Percentiles rank a stretch among this genome's conserved stretches.
These are phyloP conservation scores for Apodemus sylvaticus DNA, from an alignment of 2,113 vertebrate species.

Conservation along the genomic window DNA sequence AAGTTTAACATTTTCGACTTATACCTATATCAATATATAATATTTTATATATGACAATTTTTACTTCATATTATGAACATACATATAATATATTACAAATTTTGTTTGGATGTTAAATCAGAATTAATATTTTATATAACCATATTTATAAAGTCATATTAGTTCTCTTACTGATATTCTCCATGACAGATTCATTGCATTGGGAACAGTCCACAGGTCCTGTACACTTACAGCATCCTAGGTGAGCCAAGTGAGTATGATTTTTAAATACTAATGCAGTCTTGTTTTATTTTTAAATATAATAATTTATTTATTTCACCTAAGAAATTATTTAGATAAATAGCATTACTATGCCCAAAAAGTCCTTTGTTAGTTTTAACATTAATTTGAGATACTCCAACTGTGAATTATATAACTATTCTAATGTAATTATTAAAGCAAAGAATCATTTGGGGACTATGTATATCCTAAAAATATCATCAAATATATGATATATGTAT, in stretches of 20 bases:
- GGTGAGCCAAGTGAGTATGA: neutral
- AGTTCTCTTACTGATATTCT: neutral
- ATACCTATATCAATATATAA: neutral
- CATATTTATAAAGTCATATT: neutral
- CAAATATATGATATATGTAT: no score
- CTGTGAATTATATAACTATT: neutral
- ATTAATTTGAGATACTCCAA: neutral
- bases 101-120: neutral
- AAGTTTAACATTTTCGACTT: neutral
- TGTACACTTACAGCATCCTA: accelerated
- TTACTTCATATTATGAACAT: neutral
- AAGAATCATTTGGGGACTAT: neutral
- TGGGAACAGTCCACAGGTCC: neutral
- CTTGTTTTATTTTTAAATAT: neutral
- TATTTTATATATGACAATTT: neutral
- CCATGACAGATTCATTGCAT: neutral
- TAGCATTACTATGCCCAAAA: neutral
- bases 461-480: no score
- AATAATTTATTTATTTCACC: neutral
- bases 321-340: neutral
- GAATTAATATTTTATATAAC: neutral
- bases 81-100: neutral
- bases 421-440: neutral
- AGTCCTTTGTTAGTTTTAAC: neutral
- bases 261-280: neutral